Percentiles rank a stretch among this genome's conserved stretches.
phyloP scores from a whole-genome alignment of 2,797 vertebrate species.

The Sebastiscus tertius region DNA sequence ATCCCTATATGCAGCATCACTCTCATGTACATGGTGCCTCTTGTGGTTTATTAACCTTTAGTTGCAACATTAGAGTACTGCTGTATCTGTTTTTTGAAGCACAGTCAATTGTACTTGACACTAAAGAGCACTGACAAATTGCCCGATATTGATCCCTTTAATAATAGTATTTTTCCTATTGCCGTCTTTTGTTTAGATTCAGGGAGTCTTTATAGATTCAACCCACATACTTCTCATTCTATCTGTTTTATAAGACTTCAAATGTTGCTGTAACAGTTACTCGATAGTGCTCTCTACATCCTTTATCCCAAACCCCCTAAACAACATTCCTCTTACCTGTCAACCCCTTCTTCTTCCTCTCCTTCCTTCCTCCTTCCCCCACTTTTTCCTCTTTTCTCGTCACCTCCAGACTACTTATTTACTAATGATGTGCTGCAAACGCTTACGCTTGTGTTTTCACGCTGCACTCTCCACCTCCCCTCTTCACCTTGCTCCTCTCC shows the following conservation, averaged over 20 bases:
- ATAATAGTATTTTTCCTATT: not conserved
- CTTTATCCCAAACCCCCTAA: not conserved
- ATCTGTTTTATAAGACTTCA: not conserved
- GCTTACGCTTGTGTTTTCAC: slow-evolving; percentile 71
- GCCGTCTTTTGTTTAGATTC: not conserved
- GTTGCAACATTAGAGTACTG: not conserved
- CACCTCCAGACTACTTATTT: slow-evolving; percentile 60
- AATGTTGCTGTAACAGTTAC: not conserved
- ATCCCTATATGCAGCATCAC: not conserved
- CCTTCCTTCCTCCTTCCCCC: not conserved
- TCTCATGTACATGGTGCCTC: not conserved
- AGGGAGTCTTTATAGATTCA: not conserved
- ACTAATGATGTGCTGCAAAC: slow-evolving; percentile 76
- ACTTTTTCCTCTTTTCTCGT: slow-evolving; percentile 1
- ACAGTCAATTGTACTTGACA: not conserved
- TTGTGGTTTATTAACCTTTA: not conserved
- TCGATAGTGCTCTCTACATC: not conserved
- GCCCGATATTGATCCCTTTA: not conserved
- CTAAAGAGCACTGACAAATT: not conserved
- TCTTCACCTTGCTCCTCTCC: slow-evolving; percentile 39
- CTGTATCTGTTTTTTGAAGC: not conserved
- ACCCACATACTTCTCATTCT: not conserved
- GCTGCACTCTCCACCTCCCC: slow-evolving; percentile 34
- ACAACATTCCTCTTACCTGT: not conserved
- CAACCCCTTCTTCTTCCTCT: slow-evolving; percentile 1